Conservation (phyloP, 2,888 invertebrate species). For the Leptinotarsa rubiginosa region DNA sequence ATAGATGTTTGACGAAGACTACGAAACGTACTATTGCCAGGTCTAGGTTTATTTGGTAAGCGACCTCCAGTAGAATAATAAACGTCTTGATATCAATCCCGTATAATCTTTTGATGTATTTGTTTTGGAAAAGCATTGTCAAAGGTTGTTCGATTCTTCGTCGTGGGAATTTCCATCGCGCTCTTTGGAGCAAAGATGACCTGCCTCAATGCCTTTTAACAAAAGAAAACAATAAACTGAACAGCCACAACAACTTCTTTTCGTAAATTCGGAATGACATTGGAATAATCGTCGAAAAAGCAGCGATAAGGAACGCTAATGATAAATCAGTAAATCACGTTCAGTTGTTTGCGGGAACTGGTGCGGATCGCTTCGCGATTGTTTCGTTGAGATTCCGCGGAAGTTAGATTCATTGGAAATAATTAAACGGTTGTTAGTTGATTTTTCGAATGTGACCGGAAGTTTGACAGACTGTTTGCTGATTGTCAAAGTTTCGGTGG, state of each 20-base stretch:
- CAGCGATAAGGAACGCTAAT: constrained; percentile 30
- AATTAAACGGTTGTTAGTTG: not conserved
- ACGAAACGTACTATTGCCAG: too few relatives aligned
- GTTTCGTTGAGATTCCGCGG: constrained; percentile 2
- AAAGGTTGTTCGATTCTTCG: too few relatives aligned
- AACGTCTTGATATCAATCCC: too few relatives aligned
- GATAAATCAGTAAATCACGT: constrained; percentile 31
- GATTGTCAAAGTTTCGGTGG: not conserved
- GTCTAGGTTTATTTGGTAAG: too few relatives aligned
- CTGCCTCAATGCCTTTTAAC: constrained; percentile 1
- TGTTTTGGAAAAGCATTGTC: not conserved
- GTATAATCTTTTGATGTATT: too few relatives aligned
- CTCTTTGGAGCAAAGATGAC: not conserved
- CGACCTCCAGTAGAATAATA: too few relatives aligned
- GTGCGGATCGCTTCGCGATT: constrained; percentile 26
- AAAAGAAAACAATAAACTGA: not conserved
- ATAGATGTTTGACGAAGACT: too few relatives aligned
- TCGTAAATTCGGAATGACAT: not conserved
- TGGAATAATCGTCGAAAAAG: constrained; percentile 16
- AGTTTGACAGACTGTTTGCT: not conserved
- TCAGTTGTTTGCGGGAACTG: constrained; percentile 34
- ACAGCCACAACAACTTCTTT: constrained; percentile 8
- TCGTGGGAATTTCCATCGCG: not conserved
- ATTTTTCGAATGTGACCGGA: not conserved
- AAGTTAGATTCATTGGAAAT: not conserved